phyloP scores from a whole-genome alignment of 2,888 invertebrate species.

The Erynnis tages region DNA sequence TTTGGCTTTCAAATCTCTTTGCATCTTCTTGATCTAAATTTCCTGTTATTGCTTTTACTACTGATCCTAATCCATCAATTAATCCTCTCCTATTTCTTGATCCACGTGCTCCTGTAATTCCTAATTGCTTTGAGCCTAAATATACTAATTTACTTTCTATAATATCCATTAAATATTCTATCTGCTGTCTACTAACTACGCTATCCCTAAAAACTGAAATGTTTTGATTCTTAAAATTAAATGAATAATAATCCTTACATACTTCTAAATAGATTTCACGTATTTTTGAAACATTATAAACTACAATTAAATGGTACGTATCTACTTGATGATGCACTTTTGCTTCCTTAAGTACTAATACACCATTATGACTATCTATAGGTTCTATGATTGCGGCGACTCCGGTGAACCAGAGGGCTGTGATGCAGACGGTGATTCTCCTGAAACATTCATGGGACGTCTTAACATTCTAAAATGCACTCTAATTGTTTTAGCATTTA shows the following conservation, averaged over 20 bases:
- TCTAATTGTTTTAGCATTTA: conserved; percentile 30
- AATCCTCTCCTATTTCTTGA: conserved; percentile 11
- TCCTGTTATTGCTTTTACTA: conserved; percentile 15
- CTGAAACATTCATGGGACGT: conserved; percentile 30
- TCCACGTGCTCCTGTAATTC: conserved; percentile 1
- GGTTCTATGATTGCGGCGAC: conserved; percentile 12
- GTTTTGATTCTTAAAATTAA: too few species aligned
- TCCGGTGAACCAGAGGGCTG: conserved; percentile 14
- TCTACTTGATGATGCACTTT: conserved; percentile 14
- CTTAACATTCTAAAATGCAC: conserved; percentile 29
- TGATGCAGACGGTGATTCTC: conserved; percentile 7
- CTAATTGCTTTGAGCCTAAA: conserved; percentile 6
- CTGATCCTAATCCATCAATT: conserved; percentile 12
- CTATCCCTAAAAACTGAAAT: too few species aligned
- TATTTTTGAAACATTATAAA: conserved; percentile 20
- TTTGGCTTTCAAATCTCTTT: conserved; percentile 8
- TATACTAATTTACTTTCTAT: too few species aligned
- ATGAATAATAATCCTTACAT: too few species aligned
- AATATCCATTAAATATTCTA: too few species aligned
- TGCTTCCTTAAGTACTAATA: conserved; percentile 14
- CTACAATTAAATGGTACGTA: conserved; percentile 15
- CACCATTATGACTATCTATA: conserved; percentile 10
- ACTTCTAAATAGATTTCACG: conserved; percentile 4
- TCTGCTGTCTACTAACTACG: too few species aligned
- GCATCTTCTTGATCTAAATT: conserved; percentile 12